These are phyloP conservation scores for Cenopis cana DNA, from an alignment of 2,888 invertebrate species.

Conservation along the genomic window DNA sequence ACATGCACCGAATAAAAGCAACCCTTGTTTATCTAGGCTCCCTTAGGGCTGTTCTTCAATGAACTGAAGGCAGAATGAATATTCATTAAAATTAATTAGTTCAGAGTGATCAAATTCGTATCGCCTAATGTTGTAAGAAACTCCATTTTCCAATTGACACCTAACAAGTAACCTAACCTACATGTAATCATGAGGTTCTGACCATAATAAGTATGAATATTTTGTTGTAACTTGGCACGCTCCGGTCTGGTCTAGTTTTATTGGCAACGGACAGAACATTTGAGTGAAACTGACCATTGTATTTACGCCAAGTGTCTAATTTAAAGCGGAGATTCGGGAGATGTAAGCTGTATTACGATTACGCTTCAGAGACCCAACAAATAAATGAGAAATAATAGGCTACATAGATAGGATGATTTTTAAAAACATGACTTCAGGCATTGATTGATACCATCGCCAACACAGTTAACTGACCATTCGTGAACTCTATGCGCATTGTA, in stretches of 20 bases:
- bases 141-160: not conserved
- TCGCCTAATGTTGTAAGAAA: not conserved
- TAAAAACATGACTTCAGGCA: not conserved
- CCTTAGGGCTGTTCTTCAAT: too few relatives aligned
- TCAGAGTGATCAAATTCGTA: too few relatives aligned
- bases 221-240: slow-evolving; percentile 29
- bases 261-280: slow-evolving; percentile 19
- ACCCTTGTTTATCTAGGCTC: too few relatives aligned
- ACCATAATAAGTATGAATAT: not conserved
- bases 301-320: slow-evolving; percentile 4
- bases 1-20: not conserved
- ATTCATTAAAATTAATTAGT: not conserved
- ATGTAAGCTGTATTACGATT: not conserved
- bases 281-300: slow-evolving; percentile 10
- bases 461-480: too few relatives aligned
- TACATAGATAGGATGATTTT: not conserved
- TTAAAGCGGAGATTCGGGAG: not conserved
- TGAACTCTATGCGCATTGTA: too few relatives aligned
- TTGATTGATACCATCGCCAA: too few relatives aligned
- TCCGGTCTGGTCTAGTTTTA: slow-evolving; percentile 17
- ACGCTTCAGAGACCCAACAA: not conserved
- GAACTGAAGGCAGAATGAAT: too few relatives aligned
- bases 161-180: too few relatives aligned
- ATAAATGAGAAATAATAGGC: too few relatives aligned
- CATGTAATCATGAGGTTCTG: too few relatives aligned